phyloP scores from a whole-genome alignment of 2,888 invertebrate species.

The Noctua comes region DNA sequence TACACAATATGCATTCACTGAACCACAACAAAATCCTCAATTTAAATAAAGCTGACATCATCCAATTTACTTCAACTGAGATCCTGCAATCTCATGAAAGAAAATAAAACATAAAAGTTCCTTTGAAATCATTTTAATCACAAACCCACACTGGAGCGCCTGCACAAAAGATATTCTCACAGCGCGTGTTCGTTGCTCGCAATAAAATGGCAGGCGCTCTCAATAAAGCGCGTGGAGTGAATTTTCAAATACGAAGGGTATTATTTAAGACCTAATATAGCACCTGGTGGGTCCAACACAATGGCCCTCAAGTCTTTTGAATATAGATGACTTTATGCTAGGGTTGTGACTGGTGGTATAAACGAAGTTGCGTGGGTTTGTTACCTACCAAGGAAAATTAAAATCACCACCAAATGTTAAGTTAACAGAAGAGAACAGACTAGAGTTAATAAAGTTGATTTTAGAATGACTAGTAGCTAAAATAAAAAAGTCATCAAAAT shows the following conservation, averaged over 20 bases:
- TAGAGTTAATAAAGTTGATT: background rate
- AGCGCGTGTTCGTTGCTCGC: slow-evolving; percentile 65
- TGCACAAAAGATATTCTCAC: slow-evolving; percentile 66
- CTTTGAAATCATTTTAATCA: slow-evolving; percentile 58
- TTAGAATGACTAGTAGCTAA: background rate
- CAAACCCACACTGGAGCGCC: slow-evolving; percentile 63
- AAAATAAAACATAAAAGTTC: slow-evolving; percentile 41
- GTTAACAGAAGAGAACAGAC: background rate
- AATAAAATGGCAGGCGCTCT: slow-evolving; percentile 70
- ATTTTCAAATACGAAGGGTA: slow-evolving; percentile 64
- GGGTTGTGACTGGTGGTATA: slow-evolving; percentile 44
- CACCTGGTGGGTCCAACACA: slow-evolving; percentile 59
- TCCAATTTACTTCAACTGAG: slow-evolving; percentile 36
- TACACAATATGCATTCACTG: too few relatives aligned
- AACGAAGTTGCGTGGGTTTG: background rate
- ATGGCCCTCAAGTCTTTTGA: slow-evolving; percentile 66
- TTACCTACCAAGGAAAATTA: too few relatives aligned
- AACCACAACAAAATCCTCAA: slow-evolving; percentile 14
- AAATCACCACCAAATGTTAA: background rate
- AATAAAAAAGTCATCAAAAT: background rate
- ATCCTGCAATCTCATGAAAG: slow-evolving; percentile 39
- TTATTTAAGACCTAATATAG: slow-evolving; percentile 67
- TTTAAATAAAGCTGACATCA: slow-evolving; percentile 32
- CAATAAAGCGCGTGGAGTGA: slow-evolving; percentile 67
- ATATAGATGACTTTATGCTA: slow-evolving; percentile 60